phyloP scores from a whole-genome alignment of 2,797 vertebrate genomes.

The Rhyacichthys aspro region DNA sequence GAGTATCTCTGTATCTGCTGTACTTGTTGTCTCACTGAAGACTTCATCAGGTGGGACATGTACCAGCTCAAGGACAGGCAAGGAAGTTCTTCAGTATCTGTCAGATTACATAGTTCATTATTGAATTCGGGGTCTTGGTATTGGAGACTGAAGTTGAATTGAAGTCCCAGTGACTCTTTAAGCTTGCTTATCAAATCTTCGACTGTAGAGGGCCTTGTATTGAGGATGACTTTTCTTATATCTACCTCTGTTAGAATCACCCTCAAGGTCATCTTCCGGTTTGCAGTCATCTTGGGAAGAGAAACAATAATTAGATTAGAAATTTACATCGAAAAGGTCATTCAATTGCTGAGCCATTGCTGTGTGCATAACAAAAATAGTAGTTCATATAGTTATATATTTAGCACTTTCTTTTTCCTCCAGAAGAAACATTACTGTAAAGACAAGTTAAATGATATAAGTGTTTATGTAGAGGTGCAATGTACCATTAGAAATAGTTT shows the following conservation, averaged over 20 bases:
- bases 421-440: no score
- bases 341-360: no score
- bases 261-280: slow-evolving; percentile 23
- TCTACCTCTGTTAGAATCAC: slow-evolving; percentile 32
- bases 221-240: slow-evolving; percentile 25
- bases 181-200: slow-evolving; percentile 38
- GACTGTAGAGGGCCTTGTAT: slow-evolving; percentile 9
- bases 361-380: no score
- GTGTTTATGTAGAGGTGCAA: no score
- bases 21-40: slow-evolving; percentile 24
- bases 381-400: no score
- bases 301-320: no score
- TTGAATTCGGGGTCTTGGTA: slow-evolving; percentile 41
- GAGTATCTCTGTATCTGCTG: slow-evolving; percentile 24
- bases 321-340: no score
- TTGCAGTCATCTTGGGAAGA: no score
- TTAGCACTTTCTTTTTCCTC: no score
- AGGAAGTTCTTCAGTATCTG: slow-evolving; percentile 15
- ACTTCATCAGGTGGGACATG: background rate
- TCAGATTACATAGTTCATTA: slow-evolving; percentile 38
- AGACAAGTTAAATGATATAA: no score
- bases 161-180: slow-evolving; percentile 6
- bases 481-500: no score
- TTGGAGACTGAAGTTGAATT: slow-evolving; percentile 22
- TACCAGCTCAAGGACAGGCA: slow-evolving; percentile 17